Evolutionary conservation across 2,888 invertebrate genomes (phyloP).

Genomic region (Ichneumoninae sp.): DNA sequence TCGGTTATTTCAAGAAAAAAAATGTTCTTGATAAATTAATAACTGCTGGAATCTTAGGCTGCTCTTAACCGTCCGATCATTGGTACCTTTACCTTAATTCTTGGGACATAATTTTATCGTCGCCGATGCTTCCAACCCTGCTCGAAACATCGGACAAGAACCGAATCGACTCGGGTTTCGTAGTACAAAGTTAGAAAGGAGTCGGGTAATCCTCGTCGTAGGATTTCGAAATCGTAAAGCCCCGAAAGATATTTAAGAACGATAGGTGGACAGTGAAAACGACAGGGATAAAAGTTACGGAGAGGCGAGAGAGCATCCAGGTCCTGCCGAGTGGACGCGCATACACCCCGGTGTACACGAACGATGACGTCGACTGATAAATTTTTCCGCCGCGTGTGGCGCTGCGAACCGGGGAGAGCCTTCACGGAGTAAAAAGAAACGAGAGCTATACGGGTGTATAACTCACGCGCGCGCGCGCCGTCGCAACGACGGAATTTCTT

Average conservation of each 20-base stretch:
- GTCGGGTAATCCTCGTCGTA: background rate
- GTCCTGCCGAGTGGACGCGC: slow-evolving; percentile 13
- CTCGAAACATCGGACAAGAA: too few species aligned
- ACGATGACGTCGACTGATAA: slow-evolving; percentile 54
- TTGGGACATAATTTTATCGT: too few species aligned
- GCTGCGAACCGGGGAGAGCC: background rate
- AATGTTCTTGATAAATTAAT: too few species aligned
- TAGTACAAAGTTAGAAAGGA: too few species aligned
- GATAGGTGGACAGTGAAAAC: slow-evolving; percentile 15
- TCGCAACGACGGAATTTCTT: slow-evolving; percentile 48
- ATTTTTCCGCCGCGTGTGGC: slow-evolving; percentile 37
- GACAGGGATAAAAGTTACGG: slow-evolving; percentile 9
- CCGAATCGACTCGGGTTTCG: too few species aligned
- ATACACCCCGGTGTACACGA: slow-evolving; percentile 13
- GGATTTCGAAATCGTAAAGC: slow-evolving; percentile 41
- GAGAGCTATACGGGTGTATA: background rate
- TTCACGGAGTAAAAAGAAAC: background rate
- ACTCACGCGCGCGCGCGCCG: slow-evolving; percentile 8
- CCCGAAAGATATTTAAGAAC: slow-evolving; percentile 35
- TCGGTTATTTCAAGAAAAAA: too few species aligned
- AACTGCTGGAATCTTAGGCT: too few species aligned
- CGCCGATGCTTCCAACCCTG: too few species aligned
- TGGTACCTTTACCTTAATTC: too few species aligned
- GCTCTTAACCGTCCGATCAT: too few species aligned
- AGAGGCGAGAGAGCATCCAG: slow-evolving; percentile 34